Base-by-base conservation (phyloP, 1,140 invertebrate genomes). In the Magallana ariakensis region DNA sequence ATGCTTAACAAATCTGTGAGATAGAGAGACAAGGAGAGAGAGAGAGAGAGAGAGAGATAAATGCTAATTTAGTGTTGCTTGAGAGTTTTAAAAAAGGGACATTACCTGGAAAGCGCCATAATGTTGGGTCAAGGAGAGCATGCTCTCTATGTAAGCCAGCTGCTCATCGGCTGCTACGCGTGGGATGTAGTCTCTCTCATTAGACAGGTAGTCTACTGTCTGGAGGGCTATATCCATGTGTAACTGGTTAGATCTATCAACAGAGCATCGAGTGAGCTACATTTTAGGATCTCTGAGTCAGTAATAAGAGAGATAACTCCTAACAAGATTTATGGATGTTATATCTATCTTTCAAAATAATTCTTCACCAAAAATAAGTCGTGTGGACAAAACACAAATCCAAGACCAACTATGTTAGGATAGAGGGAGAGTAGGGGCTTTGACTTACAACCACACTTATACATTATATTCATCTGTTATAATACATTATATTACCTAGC, bases 161-260 rank as follows among this genome's bases (percentile, higher is more conserved):
- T 97, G 96, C 87, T 95, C 95, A 1, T 97, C 94, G 0, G 97
- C 92, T 1, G 92, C 89, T 10, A 80, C 19, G 88, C 93, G 92
- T 9, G 92, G 91, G 1, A 97, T 96, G 91, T 97, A 97, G 87
- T 97, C 96, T 19, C 95, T 95, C 93, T 97, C 97, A 13, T 96
- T 96, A 10, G 96, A 91, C 13, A 98, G 94, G 94, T 97, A 97
- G 85, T 96, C 94, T 1, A 96, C 96, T 56, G 97, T 91, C 90
- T 96, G 94, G 75, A 97, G 91, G 8, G 97, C 96, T 56, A 97
- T 90, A 11, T 89, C 60, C 86, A 89, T 87, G n/a, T 84, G 19
- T 10, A 92, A 57, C 58, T 90, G 84, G 62, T 88, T 84, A 57
- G 89, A 87, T 66, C 91, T 92, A 83, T 8, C 87, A 84, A 82